A percentile compares a stretch with the other conserved stretches of the same genome.
These are phyloP conservation scores for Atrichornis clamosus DNA, from an alignment of 2,113 vertebrate species.

Conservation along the genomic window DNA sequence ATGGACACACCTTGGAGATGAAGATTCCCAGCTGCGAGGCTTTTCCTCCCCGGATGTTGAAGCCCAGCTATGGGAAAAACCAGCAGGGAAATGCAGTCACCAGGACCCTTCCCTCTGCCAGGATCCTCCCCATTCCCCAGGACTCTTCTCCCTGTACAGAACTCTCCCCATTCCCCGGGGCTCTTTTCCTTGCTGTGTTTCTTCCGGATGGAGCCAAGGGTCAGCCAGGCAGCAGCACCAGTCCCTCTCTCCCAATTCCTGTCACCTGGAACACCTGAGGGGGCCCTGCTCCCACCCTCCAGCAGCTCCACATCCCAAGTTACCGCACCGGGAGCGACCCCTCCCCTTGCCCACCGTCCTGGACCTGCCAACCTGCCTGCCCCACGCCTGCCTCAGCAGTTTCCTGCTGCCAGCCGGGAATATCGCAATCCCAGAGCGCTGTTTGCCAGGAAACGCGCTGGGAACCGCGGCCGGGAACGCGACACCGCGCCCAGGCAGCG, in stretches of 20 bases:
- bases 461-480: not conserved
- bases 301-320: not conserved
- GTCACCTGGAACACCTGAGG: rapidly evolving
- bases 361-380: not conserved
- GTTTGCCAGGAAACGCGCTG: not conserved
- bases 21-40: constrained; percentile 97
- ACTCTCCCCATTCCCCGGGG: not conserved
- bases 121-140: too few species aligned
- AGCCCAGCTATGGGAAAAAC: constrained; percentile 82
- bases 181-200: too few species aligned
- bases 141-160: not conserved
- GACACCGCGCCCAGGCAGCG: not conserved
- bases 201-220: not conserved
- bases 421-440: not conserved
- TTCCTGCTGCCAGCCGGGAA: not conserved
- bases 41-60: constrained; percentile 97
- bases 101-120: not conserved
- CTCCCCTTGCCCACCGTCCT: too few species aligned
- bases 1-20: constrained; percentile 89
- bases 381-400: not conserved
- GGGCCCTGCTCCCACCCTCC: not conserved
- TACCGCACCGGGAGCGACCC: rapidly evolving
- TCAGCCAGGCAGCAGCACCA: not conserved
- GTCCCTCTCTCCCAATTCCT: not conserved
- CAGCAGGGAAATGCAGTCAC: not conserved